Base-by-base conservation (phyloP, 2,113 vertebrate species). In the Pontoporia blainvillei region DNA sequence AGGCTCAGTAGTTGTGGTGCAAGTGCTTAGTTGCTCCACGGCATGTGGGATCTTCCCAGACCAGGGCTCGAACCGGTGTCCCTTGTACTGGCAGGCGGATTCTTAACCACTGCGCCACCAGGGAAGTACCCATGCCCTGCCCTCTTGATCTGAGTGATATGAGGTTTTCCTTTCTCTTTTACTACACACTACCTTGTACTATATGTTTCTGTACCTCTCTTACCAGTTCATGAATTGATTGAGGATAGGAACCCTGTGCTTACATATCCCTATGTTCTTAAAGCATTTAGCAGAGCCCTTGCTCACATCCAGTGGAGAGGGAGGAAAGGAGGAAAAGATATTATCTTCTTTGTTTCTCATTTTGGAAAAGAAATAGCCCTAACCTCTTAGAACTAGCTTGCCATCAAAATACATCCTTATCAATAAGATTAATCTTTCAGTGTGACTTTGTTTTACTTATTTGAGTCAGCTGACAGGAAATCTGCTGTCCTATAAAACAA, bases 391-490 rank as follows among this genome's bases (percentile, higher is more conserved):
- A 97, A 73, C 92, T 94, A 31, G 91, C 91, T 93, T 93, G 41
- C 41, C 2, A 7, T 75, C 72, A 67, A 69, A 94, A 23, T 49
- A 31, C 12, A 85, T 94, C 23, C 57, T 86, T 78, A 64, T 69
- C 57, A 73, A 34, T n/a, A 94, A 92, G 92, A 89, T 98, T 96
- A 96, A 95, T 97, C 96, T 97, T 64, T 72, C 87, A 93, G 11
- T 94, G 95, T 98, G 92, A 97, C 96, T 95, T 97, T 94, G 57
- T 79, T 84, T 93, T 78, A 57, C 62, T 67, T 73, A 34, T 52
- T n/a, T 75, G 67, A 93, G 31, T 69, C 78, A 31, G 73, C 82
- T 83, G 6, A 2, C 0, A 0, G 52, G 57, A 79, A 9, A 0
- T 90, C 72, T 9, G 0, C 0, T 3, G 21, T 54, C 66, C 59